A percentile compares a stretch with the other conserved stretches of the same genome.
phyloP scores from a whole-genome alignment of 2,797 vertebrate genomes.

The Rousettus madagascariensis region DNA sequence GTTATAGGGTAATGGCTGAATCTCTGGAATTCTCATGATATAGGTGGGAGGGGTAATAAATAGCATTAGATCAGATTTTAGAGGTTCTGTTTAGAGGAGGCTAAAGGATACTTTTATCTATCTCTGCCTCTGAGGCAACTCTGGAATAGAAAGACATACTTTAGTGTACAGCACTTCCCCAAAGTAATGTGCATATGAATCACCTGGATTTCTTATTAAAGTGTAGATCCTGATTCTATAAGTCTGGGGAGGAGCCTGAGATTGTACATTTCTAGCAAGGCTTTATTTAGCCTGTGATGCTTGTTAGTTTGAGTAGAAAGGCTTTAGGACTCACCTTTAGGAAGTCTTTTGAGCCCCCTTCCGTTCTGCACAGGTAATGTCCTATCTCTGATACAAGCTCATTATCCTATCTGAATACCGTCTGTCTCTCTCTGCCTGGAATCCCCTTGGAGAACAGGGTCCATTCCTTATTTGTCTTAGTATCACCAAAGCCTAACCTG shows the following conservation, averaged over 20 bases:
- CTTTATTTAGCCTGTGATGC: not conserved
- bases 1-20: not conserved
- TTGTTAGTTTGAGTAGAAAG: not conserved
- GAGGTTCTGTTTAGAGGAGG: not conserved
- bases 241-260: not conserved
- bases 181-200: not conserved
- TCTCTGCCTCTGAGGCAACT: constrained; percentile 1
- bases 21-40: not conserved
- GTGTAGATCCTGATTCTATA: not conserved
- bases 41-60: not conserved
- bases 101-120: not conserved
- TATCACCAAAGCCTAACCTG: not conserved
- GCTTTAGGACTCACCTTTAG: not conserved
- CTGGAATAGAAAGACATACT: not conserved
- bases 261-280: not conserved
- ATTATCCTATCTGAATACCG: not conserved
- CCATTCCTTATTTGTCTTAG: not conserved
- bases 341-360: not conserved
- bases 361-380: not conserved
- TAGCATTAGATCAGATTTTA: not conserved
- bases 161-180: not conserved
- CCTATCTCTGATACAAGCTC: not conserved
- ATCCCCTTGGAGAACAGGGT: not conserved
- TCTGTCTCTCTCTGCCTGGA: not conserved
- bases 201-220: not conserved